Evolutionary conservation across 2,113 vertebrate species (phyloP).

Genomic region (Atrichornis clamosus): DNA sequence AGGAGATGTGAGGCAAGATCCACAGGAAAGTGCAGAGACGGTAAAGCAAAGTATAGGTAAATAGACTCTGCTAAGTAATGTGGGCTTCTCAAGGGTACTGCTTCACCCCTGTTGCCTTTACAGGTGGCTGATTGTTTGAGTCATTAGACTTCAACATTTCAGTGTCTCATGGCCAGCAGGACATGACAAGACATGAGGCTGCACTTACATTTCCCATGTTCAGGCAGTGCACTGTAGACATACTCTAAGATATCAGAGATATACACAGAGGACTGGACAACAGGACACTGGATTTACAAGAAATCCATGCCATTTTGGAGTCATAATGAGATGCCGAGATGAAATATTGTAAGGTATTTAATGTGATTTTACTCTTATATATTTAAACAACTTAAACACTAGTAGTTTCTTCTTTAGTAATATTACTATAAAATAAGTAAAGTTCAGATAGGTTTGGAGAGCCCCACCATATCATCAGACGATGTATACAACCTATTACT

Average conservation of each 20-base stretch:
- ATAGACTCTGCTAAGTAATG: neutral
- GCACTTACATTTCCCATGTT: fast-evolving
- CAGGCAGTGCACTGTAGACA: neutral
- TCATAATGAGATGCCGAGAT: neutral
- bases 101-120: neutral
- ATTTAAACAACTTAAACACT: neutral
- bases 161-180: neutral
- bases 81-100: neutral
- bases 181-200: neutral
- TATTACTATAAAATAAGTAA: neutral
- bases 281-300: neutral
- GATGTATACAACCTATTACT: neutral
- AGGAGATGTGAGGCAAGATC: neutral
- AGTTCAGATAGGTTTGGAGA: neutral
- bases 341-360: neutral
- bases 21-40: neutral
- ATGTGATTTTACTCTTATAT: neutral
- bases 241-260: neutral
- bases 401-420: neutral
- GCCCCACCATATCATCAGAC: neutral
- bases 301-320: neutral
- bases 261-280: neutral
- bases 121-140: neutral
- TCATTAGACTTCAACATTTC: fast-evolving
- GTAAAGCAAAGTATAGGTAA: neutral